Conservation (phyloP, 2,888 invertebrate genomes). For the Leptinotarsa tumamoca region DNA sequence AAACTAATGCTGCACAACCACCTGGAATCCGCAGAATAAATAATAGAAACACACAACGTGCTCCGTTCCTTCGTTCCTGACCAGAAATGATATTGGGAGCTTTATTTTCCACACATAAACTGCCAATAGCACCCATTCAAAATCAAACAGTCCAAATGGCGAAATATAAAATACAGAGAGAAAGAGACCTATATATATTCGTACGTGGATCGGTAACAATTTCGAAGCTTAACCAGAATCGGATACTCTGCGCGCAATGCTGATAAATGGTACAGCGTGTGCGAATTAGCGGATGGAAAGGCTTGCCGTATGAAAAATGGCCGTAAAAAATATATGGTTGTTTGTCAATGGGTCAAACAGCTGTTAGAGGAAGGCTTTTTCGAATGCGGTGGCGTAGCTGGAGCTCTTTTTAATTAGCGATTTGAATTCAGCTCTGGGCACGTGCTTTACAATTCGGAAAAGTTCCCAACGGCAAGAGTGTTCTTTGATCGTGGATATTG, state of each 20-base stretch:
- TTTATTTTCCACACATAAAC: slow-evolving; percentile 37
- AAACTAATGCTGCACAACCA: not conserved
- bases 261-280: slow-evolving; percentile 33
- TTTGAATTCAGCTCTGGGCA: slow-evolving; percentile 15
- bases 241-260: slow-evolving; percentile 27
- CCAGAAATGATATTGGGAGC: slow-evolving; percentile 43
- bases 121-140: slow-evolving; percentile 31
- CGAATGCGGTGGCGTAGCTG: slow-evolving; percentile 7
- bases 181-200: slow-evolving; percentile 19
- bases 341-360: slow-evolving; percentile 30
- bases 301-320: slow-evolving; percentile 27
- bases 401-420: slow-evolving; percentile 10
- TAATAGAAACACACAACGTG: slow-evolving; percentile 30
- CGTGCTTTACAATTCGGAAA: not conserved
- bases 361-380: slow-evolving; percentile 24
- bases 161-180: slow-evolving; percentile 37
- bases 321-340: slow-evolving; percentile 27
- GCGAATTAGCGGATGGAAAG: slow-evolving; percentile 34
- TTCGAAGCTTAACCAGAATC: slow-evolving; percentile 38
- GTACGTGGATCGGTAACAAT: slow-evolving; percentile 41
- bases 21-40: slow-evolving; percentile 22
- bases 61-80: slow-evolving; percentile 38
- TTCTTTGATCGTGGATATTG: not conserved
- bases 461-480: not conserved
- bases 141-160: slow-evolving; percentile 31